phyloP scores from a whole-genome alignment of 2,888 invertebrate species.

The Gasteruption jaculator region DNA sequence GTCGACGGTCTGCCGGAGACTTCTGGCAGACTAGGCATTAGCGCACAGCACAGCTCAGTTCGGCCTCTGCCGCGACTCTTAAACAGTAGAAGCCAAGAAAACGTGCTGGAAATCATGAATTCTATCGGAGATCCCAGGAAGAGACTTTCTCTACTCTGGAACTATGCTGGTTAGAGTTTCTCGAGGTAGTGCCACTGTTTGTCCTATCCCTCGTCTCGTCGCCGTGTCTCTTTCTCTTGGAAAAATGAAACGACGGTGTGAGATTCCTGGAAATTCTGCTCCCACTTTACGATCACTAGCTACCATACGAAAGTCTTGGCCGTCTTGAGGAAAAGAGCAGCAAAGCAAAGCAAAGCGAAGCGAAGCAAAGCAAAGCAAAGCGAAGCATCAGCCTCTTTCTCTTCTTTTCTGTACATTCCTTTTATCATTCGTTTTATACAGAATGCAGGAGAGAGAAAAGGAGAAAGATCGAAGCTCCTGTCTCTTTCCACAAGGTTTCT shows the following conservation, averaged over 20 bases:
- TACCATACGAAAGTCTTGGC: background rate
- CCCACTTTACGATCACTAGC: conserved; percentile 10
- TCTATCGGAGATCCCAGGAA: conserved; percentile 24
- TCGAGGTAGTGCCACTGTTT: no score
- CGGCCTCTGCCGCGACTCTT: no score
- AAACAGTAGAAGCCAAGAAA: no score
- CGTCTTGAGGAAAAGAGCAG: conserved; percentile 19
- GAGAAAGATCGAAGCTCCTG: conserved; percentile 2
- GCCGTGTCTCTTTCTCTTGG: conserved; percentile 19
- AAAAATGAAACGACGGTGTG: conserved; percentile 29
- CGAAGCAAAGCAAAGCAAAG: conserved; percentile 5
- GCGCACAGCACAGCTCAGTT: no score
- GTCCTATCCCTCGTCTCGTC: conserved; percentile 14
- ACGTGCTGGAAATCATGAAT: conserved; percentile 14
- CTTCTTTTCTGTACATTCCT: conserved; percentile 6
- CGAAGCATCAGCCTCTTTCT: conserved; percentile 5
- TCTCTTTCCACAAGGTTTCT: conserved; percentile 24
- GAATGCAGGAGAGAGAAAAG: background rate
- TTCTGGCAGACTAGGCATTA: no score
- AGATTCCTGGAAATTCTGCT: conserved; percentile 27
- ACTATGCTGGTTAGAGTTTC: no score
- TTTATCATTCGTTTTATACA: conserved; percentile 5
- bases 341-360: conserved; percentile 19
- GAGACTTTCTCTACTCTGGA: conserved; percentile 32
- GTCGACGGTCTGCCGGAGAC: no score